Evolutionary conservation across 2,888 invertebrate species (phyloP).

Genomic region (Calameuta filiformis): DNA sequence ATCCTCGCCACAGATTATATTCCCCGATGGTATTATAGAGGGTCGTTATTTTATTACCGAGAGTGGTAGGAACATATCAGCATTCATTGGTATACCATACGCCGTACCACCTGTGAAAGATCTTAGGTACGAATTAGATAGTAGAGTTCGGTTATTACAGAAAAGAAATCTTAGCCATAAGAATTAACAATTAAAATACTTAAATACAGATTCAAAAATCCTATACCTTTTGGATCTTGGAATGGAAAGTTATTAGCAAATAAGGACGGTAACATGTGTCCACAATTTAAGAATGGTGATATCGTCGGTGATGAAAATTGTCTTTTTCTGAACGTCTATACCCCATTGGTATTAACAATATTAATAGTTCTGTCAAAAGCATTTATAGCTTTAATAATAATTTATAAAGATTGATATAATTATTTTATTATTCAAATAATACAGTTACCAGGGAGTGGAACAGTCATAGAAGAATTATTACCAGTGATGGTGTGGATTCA

Average conservation of each 20-base stretch:
- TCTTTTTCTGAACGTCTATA: conserved; percentile 32
- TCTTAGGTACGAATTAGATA: conserved; percentile 21
- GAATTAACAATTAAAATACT: neutral
- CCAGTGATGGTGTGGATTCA: conserved; percentile 38
- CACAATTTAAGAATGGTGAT: conserved; percentile 21
- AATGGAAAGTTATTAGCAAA: conserved; percentile 26
- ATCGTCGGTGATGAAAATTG: conserved; percentile 31
- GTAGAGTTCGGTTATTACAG: neutral
- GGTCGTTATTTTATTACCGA: neutral
- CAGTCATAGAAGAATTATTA: neutral
- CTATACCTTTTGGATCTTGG: conserved; percentile 37
- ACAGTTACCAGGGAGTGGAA: neutral
- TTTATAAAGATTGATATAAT: neutral
- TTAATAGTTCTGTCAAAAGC: neutral
- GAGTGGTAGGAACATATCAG: neutral
- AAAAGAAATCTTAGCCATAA: too few relatives aligned
- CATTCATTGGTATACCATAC: conserved; percentile 37
- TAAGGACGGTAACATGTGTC: conserved; percentile 27
- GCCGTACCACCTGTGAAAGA: conserved; percentile 31
- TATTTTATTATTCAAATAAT: neutral
- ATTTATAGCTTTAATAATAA: too few relatives aligned
- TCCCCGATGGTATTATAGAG: neutral
- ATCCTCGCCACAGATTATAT: neutral
- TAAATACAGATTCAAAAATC: conserved; percentile 33
- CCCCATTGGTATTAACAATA: conserved; percentile 27